Evolutionary conservation across 1,140 invertebrate species (phyloP).

Genomic region (Adoxophyes honmai): DNA sequence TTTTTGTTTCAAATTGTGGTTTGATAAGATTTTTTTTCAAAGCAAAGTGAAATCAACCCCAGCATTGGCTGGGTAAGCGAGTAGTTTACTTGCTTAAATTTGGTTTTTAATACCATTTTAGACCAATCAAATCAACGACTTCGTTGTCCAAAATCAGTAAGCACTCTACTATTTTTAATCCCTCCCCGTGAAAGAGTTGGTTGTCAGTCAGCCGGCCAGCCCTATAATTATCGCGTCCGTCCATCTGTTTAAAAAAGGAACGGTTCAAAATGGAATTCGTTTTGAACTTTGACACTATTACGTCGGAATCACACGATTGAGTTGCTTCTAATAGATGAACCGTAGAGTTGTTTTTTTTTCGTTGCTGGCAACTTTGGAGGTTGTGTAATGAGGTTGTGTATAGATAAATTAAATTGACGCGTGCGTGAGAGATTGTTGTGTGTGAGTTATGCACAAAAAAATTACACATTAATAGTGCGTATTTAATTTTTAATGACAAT

Average conservation of each 20-base stretch:
- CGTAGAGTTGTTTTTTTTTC: background rate
- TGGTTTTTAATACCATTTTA: no score
- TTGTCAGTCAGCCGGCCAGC: slow-evolving; percentile 22
- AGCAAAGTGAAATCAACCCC: no score
- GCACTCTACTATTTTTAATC: background rate
- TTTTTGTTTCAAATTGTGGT: no score
- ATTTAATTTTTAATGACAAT: no score
- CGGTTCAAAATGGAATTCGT: slow-evolving; percentile 15
- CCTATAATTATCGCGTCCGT: slow-evolving; percentile 36
- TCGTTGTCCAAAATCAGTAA: background rate
- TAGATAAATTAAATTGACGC: background rate
- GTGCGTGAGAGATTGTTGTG: background rate
- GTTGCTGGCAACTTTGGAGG: background rate
- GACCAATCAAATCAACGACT: no score
- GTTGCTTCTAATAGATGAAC: background rate
- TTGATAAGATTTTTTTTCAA: no score
- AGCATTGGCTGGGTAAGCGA: no score
- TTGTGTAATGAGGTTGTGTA: background rate
- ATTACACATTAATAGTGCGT: no score
- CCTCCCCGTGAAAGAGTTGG: background rate
- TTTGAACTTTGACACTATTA: slow-evolving; percentile 21
- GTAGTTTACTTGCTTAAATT: no score
- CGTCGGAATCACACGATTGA: slow-evolving; percentile 12
- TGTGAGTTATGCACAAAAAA: no score
- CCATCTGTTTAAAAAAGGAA: slow-evolving; percentile 22